Evolutionary conservation across 2,797 vertebrate species (phyloP), one percentile per base, ranked within the genome.

Genomic region (Darevskia nairensis): DNA sequence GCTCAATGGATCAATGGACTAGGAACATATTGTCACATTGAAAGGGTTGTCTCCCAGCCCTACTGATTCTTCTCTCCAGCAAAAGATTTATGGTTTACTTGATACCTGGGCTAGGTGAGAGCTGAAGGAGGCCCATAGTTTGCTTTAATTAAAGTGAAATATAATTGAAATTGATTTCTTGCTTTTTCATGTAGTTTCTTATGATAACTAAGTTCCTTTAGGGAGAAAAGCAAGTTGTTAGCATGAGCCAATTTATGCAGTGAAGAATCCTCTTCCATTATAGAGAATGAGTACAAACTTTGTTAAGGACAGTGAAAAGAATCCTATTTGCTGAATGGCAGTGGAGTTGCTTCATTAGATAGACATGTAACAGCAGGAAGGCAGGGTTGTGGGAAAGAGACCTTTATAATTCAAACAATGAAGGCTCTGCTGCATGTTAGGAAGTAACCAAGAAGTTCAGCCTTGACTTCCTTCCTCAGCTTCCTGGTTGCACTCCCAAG

Each of bases 331-430:
- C 50, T 68, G 59, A 85, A 81, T 39, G 32, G 55, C 55, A 50
- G n/a, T 8, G 13, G 35, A 39, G 25, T 89, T 75, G 46, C 50
- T 89, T 85, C 66, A 74, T 88, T 80, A 84, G 78, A 82, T 82
- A 79, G 82, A 88, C 61, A 86, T 25, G 32, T 71, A 64, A 39
- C 64, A 66, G 59, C 88, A 89, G 88, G 88, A 89, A 89, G 71
- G 77, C 78, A 76, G n/a, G 88, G 88, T 66, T 89, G 88, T 89
- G 88, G 88, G 88, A 89, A 89, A 81, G 25, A 89, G 88, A 89
- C 84, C 88, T 86, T 82, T 89, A 6, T 77, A 61, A 75, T 69
- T 68, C 27, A 76, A 82, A 89, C 88, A 89, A 85, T 89, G 69
- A 74, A 85, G n/a, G 61, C 25, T 80, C 69, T 68, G 44, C 69